These are phyloP conservation scores for Melierax canorus DNA, from an alignment of 2,113 vertebrate genomes.

Conservation along the genomic window DNA sequence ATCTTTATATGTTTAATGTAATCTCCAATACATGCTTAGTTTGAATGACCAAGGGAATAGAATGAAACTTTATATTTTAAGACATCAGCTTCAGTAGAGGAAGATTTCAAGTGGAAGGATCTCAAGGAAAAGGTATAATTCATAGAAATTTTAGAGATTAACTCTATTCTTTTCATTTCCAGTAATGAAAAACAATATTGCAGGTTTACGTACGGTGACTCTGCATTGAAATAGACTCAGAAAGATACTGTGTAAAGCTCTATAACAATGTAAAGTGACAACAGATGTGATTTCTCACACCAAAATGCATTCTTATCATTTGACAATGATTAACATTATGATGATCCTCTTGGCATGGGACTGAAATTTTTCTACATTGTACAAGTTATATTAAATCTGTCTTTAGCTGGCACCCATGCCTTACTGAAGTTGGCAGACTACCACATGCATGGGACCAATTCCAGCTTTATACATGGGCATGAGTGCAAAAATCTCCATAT, in stretches of 20 bases:
- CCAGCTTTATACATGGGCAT: not conserved
- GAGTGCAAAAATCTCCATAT: slow-evolving; percentile 33
- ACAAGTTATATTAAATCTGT: slow-evolving; percentile 23
- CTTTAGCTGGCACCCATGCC: slow-evolving; percentile 13
- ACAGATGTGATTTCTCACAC: slow-evolving; percentile 50
- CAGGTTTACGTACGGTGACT: not conserved
- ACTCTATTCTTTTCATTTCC: not conserved
- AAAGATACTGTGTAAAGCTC: not conserved
- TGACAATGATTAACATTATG: slow-evolving; percentile 38
- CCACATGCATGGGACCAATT: not conserved
- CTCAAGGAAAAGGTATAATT: not conserved
- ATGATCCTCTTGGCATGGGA: slow-evolving; percentile 21
- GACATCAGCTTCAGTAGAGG: not conserved
- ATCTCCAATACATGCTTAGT: not conserved
- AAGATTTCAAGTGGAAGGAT: not conserved
- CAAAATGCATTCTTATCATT: slow-evolving; percentile 33
- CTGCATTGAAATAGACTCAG: not conserved
- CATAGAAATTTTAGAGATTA: not conserved
- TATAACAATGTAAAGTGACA: slow-evolving; percentile 7
- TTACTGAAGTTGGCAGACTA: slow-evolving; percentile 19
- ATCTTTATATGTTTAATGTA: not conserved
- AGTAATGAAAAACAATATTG: not conserved
- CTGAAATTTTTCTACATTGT: slow-evolving; percentile 30
- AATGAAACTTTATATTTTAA: not conserved
- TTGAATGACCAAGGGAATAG: not conserved